Conservation (phyloP, 1,140 invertebrate species). For the Thalassaphorura encarpata region DNA sequence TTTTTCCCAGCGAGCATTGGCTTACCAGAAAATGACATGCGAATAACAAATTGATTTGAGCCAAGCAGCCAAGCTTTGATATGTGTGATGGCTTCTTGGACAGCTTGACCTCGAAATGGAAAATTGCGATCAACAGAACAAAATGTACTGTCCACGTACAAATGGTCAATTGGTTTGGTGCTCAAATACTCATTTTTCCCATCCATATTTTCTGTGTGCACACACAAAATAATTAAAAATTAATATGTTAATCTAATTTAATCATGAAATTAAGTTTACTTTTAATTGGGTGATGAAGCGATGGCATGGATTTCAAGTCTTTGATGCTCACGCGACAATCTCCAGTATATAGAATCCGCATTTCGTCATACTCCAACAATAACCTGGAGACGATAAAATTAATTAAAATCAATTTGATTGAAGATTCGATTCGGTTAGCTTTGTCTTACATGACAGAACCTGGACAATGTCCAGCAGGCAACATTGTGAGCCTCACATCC, state of each 20-base stretch:
- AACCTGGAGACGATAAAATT: conserved; percentile 38
- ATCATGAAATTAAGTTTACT: background rate
- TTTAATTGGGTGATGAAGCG: conserved; percentile 40
- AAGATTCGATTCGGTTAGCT: background rate
- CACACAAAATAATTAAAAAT: conserved; percentile 28
- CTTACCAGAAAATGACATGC: conserved; percentile 20
- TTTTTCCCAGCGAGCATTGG: background rate
- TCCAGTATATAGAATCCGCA: conserved; percentile 54
- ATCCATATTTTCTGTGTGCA: too few species aligned
- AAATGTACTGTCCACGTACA: conserved; percentile 65
- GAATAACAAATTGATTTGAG: conserved; percentile 41
- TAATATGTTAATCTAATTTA: conserved; percentile 24
- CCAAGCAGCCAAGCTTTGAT: conserved; percentile 46
- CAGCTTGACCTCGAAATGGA: background rate
- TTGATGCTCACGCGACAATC: conserved; percentile 51
- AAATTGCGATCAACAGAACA: conserved; percentile 34
- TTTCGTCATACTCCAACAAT: conserved; percentile 46
- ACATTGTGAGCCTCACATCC: conserved; percentile 42
- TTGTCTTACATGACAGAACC: conserved; percentile 53
- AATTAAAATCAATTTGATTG: background rate
- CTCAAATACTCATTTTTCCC: too few species aligned
- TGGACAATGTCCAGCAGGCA: conserved; percentile 58
- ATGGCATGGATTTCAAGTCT: conserved; percentile 46
- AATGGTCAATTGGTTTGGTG: conserved; percentile 47
- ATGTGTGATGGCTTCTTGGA: conserved; percentile 20